Evolutionary conservation across 1,140 invertebrate genomes (phyloP), one percentile per base, ranked within the genome.

Genomic region (Brachionus angularis): DNA sequence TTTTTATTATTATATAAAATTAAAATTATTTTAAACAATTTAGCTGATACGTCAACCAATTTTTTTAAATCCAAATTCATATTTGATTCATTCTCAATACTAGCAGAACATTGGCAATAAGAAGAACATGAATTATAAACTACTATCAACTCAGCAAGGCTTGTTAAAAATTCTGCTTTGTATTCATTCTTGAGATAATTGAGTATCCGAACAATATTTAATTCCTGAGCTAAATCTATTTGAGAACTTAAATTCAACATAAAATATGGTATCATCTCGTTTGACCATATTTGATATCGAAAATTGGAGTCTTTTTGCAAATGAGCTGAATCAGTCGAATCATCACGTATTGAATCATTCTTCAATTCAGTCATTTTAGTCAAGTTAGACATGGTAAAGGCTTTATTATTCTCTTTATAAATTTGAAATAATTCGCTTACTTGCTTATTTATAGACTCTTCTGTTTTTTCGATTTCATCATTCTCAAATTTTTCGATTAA

Each of bases 61-160:
- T n/a, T n/a, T n/a, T n/a, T 58, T 1, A 58, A 58, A 25, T 58
- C 53, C 14, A 58, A 39, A 23, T 39, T 58, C 2, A 23, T 39
- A 58, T 18, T 58, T 5, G 27, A 21, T 25, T 58, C 53, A 58
- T 58, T 58, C 39, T 58, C 53, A 25, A 58, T 58, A 23, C 25
- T 39, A 33, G 33, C 53, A 8, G 33, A 29, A 39, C 53, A 58
- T 36, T 39, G 21, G 25, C 53, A 58, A 39, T 23, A 58, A 10
- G 33, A 7, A 23, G 53, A 39, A 21, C 53, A 58, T 10, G 18
- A 42, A 58, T 58, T 58, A 18, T 39, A 58, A 23, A 42, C 34
- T 21, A 58, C 21, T 23, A 58, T 58, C 18, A 58, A 23, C 27
- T 58, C 53, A 5, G 12, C 53, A 14, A 58, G 39, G 39, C 25